Percentiles rank a stretch among this genome's conserved stretches.
Conservation (phyloP, 2,797 vertebrate species). For the Cossypha niveicapilla region DNA sequence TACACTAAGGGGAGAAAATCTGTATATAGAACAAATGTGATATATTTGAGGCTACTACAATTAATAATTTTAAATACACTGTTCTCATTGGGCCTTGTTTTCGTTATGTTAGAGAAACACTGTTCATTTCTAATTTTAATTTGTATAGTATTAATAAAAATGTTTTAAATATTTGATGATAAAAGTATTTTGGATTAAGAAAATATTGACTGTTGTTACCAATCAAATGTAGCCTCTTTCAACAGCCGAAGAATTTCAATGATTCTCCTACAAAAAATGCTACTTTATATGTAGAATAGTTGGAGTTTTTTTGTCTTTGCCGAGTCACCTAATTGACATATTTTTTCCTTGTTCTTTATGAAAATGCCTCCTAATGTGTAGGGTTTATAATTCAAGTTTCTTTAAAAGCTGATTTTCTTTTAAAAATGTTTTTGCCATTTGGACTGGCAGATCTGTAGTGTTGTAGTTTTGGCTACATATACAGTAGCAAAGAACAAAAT, state of each 20-base stretch:
- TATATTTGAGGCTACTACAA: not conserved
- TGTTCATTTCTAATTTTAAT: not conserved
- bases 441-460: constrained; percentile 34
- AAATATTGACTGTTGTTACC: not conserved
- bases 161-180: not conserved
- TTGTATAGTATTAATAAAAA: not conserved
- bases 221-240: not conserved
- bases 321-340: not conserved
- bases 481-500: constrained; percentile 58
- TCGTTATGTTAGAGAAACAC: not conserved
- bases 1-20: not conserved
- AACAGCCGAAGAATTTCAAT: not conserved
- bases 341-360: not conserved
- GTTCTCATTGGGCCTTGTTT: not conserved
- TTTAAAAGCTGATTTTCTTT: not conserved
- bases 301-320: not conserved
- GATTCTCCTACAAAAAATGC: not conserved
- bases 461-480: constrained; percentile 61
- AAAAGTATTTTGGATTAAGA: not conserved
- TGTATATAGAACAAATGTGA: not conserved
- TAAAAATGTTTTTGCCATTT: constrained; percentile 28
- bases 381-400: not conserved
- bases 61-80: not conserved
- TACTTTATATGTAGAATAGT: not conserved
- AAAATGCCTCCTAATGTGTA: not conserved